Evolutionary conservation across 2,113 vertebrate genomes (phyloP), one percentile per base, ranked within the genome.

Genomic region (Oriolus oriolus): DNA sequence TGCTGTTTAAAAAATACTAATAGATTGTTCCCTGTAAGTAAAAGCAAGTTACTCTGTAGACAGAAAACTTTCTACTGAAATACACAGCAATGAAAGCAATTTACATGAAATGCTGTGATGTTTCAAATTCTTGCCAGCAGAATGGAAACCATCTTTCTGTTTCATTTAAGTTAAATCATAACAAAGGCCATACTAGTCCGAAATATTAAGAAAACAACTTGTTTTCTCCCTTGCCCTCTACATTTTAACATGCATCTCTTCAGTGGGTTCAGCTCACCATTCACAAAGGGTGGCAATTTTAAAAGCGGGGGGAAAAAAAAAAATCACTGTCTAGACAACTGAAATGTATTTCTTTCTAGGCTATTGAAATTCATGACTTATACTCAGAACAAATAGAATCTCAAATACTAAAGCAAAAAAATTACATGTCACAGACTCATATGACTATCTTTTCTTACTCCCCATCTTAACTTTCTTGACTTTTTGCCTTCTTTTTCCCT

Each of bases 211-310:
- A 26, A 56, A 57, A 23, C 2, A 20, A 27, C 2, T 6, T 49
- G 17, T 22, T 64, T 54, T 21, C 20, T n/a, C 11, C 2, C 5
- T 16, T 11, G 1, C 4, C 7, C 5, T 26, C 7, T 35, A 9
- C 23, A 63, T 63, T 71, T 59, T 31, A 10, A 59, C 14, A 39
- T 28, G 3, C 6, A 53, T 37, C 26, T 90, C 26, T 41, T 60
- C 30, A 37, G 8, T 41, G 20, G 17, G 7, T 56, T 64, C 68
- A 65, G 23, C 23, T 42, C 60, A 52, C 9, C 17, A 16, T 35
- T 53, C 52, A 74, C 4, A 6, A 50, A 65, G 12, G 13, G 21
- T 11, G 12, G 13, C 9, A 66, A 68, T 7, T 41, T 42, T 75
- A 56, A 82, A 91, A 60, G 28, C 3, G 18, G 19, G 10, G 30